Base-by-base conservation (phyloP, 2,888 invertebrate species). In the Ethmia dodecea region DNA sequence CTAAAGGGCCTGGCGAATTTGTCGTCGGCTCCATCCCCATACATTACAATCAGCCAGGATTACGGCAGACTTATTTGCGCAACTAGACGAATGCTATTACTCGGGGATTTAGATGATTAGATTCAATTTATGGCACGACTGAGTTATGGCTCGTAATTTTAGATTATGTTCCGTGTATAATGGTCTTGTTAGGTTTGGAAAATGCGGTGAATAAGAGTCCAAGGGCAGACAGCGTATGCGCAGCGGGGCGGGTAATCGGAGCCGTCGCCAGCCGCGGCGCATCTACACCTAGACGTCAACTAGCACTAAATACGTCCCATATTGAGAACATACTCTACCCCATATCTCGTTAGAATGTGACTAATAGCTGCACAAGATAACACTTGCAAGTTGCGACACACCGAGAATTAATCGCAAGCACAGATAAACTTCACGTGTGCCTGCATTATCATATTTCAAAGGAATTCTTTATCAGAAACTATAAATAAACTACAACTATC, bases 11-110 rank as follows among this genome's bases (percentile, higher is more conserved):
- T 49, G 42, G 59, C 57, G 58, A 72, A 72, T 68, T 67, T 63
- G 67, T 67, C 63, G 43, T 37, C 42, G 41, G 42, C 47, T 43
- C 49, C 45, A 22, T 22, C 22, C 37, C 60, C 62, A 66, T 70
- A 68, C 60, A 55, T 74, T 64, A 72, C 73, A 66, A 74, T 70
- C 69, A 66, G 47, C 42, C 31, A 31, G 62, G 60, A 60, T 69
- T 61, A 59, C 43, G 44, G 37, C 37, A 33, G 35, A 35, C 48
- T 50, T 57, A 54, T 60, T 61, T 55, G 62, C 53, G 60, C 52
- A n/a, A n/a, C n/a, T n/a, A n/a, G n/a, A 47, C 51, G 56, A 3
- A 55, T 55, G 48, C 45, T 54, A 51, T 56, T 59, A 50, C 49
- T 52, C 59, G 43, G 49, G 66, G 63, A 68, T 71, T 67, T 68